These are phyloP conservation scores for Cepaea nemoralis DNA, from an alignment of 1,140 invertebrate genomes.

Conservation along the genomic window DNA sequence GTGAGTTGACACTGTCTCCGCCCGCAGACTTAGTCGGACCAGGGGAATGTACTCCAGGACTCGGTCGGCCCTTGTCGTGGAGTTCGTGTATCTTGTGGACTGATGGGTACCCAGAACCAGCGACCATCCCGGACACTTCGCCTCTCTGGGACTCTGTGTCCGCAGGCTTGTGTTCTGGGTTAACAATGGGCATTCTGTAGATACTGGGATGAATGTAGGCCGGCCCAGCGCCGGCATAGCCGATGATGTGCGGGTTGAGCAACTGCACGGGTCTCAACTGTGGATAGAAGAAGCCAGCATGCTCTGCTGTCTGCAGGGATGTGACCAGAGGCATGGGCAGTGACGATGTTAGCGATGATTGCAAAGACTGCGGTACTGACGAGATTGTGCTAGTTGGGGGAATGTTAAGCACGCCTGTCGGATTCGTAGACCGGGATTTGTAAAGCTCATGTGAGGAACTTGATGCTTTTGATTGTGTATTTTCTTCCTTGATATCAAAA, in stretches of 20 bases:
- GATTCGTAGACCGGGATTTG: background rate
- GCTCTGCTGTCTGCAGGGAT: conserved; percentile 66
- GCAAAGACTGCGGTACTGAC: conserved; percentile 17
- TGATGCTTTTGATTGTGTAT: conserved; percentile 38
- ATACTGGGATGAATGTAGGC: conserved; percentile 77
- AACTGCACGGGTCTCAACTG: conserved; percentile 75
- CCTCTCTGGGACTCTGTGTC: background rate
- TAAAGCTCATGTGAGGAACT: background rate
- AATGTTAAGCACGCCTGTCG: conserved; percentile 37
- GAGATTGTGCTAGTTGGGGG: conserved; percentile 38
- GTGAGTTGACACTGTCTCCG: background rate
- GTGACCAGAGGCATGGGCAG: conserved; percentile 56
- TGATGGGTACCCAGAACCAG: conserved; percentile 54
- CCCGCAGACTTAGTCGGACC: conserved; percentile 42
- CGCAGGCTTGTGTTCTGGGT: background rate
- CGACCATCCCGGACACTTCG: background rate
- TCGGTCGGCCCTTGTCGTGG: conserved; percentile 81
- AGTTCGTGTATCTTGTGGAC: conserved; percentile 92
- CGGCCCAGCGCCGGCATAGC: conserved; percentile 77
- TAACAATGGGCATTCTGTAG: conserved; percentile 59
- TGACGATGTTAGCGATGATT: background rate
- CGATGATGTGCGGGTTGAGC: conserved; percentile 77
- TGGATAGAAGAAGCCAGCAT: conserved; percentile 51
- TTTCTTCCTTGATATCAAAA: conserved; percentile 46
- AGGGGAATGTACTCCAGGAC: conserved; percentile 72